Base-by-base conservation (phyloP, 2,888 invertebrate genomes). In the Acheta domesticus region DNA sequence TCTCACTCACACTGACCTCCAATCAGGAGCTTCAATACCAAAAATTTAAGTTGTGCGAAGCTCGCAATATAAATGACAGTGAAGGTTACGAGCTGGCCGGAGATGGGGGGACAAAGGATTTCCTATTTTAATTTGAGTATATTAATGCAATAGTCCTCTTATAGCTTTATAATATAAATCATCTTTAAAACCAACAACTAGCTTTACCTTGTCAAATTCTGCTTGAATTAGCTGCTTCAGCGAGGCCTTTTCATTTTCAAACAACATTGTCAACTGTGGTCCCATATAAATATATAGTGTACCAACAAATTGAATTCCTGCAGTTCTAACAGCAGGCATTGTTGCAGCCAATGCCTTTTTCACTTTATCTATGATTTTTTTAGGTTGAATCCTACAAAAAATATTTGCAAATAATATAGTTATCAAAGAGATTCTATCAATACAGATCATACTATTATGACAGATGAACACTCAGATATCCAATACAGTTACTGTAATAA, bases 241-340 rank as follows among this genome's bases (percentile, higher is more conserved):
- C 0, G 94, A 92, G 0, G 95, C 91, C 85, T 97, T 97, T 86
- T 97, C 97, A 82, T 91, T 91, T 83, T 96, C 96, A 84, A 97
- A 96, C 85, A 94, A 93, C 84, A 90, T 90, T 83, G 94, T 89
- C 0, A 96, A 85, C 1, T 90, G 89, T 19, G 92, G 91, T 0
- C 97, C 96, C 88, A 95, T 92, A 84, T 93, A 96, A 83, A 96
- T 88, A 77, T 95, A 94, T 84, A 97, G 88, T 0, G 92, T 91
- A 0, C 96, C 95, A 2, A 94, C 87, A 83, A 95, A 89, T 48
- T 90, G 88, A 19, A 97, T 92, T 0, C 93, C 93, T 0, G 96
- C 90, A 0, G 93, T 92, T 1, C 97, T 91, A 1, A 97, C 94
- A 74, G 91, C 91, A 0, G 96, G 96, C 86, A 96, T 97, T 1